Evolutionary conservation across 1,140 invertebrate genomes (phyloP), one percentile per base, ranked within the genome.

Genomic region (Psix sp.): DNA sequence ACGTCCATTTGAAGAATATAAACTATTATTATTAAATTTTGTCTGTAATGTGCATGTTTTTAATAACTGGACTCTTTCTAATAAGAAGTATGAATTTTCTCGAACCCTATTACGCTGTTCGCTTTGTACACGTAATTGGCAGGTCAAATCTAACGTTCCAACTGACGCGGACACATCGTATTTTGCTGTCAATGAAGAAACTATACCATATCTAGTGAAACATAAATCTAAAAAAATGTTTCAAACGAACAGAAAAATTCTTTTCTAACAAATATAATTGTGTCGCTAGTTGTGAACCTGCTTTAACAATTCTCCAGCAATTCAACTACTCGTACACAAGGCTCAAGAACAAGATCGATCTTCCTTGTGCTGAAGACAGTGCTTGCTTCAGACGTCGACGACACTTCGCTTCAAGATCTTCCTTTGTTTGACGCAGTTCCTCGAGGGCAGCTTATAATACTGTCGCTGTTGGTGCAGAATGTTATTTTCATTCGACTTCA

Each of bases 221-320:
- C 16, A 1, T 29, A n/a, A n/a, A n/a, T n/a, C n/a, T n/a, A n/a
- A n/a, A n/a, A n/a, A n/a, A n/a, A n/a, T n/a, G n/a, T n/a, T n/a
- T n/a, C n/a, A n/a, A n/a, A n/a, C n/a, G n/a, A n/a, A n/a, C n/a
- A n/a, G n/a, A n/a, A n/a, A n/a, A 29, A 21, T 54, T 62, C 42
- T 62, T 51, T 57, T 51, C 56, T 56, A 67, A 66, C 62, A 67
- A 62, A 73, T 66, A 66, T 73, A 73, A 67, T 74, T 74, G 62
- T 43, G 21, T 36, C 33, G 36, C 49, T 67, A 56, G 71, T 74
- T 67, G 62, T 62, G 62, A 67, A 74, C 62, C 43, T 38, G 33
- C 52, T 54, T 40, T 29, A 20, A 62, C 46, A 43, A 62, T 74
- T 67, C 38, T 35, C 56, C 13, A 38, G 57, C 56, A 62, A 67